Base-by-base conservation (phyloP, 1,140 invertebrate genomes). In the Ganaspis sp. region DNA sequence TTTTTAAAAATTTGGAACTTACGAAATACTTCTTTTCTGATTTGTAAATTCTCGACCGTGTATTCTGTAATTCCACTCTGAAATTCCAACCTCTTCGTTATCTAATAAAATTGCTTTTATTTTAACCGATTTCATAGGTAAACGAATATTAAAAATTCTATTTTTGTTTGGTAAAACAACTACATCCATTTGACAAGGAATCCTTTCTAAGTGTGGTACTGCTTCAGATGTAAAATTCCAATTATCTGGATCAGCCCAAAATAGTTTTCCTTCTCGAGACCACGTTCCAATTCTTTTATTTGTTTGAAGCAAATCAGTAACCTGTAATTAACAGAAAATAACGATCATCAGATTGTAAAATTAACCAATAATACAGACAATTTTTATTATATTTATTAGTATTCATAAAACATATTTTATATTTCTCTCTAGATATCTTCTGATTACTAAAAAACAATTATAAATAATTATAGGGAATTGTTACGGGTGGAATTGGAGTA, bases 191-290 rank as follows among this genome's bases (percentile, higher is more conserved):
- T 83, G 83, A 42, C 90, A 91, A 0, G 90, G 90, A 11, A 91
- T 80, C 54, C 84, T 83, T 29, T 90, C 85, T 0, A 90, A 64
- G 80, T 91, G 87, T 9, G 90, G 90, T 3, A 84, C 80, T 0
- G 90, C 90, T 53, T 86, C 74, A 0, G 86, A 88, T n/a, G 78
- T 77, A 19, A 70, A 79, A 15, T 84, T 83, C 90, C 90, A 91
- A 74, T 91, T 91, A 1, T 81, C 15, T 0, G 90, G 89, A 76
- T 91, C 89, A 0, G 83, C 74, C 90, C 90, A 91, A 42, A 87
- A 87, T 34, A 86, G 81, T n/a, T 83, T 54, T 11, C 86, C 85
- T 15, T 83, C 74, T 17, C 58, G 85, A 0, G 54, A 54, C 89
- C 88, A 90, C 71, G 70, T 80, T 4, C 74, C 72, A 34, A 77